A percentile compares a stretch with the other conserved stretches of the same genome.
These are phyloP conservation scores for Ornithorhynchus anatinus DNA, from an alignment of 2,113 vertebrate genomes.

Conservation along the genomic window DNA sequence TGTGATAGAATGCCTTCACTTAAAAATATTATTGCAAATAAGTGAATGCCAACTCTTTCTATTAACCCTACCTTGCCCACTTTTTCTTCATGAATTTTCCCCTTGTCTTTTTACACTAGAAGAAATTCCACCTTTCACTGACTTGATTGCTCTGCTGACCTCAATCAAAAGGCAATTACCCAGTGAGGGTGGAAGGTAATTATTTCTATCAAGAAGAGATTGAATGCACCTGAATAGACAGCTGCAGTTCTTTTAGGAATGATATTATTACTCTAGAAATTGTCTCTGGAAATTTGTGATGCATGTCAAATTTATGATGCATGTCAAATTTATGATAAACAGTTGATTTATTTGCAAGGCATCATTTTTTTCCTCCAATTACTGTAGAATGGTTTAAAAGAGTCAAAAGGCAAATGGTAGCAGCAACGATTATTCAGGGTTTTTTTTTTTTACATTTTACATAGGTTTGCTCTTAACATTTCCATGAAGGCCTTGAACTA, in stretches of 20 bases:
- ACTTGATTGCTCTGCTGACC: constrained; percentile 94
- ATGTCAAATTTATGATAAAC: constrained; percentile 66
- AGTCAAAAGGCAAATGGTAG: no score
- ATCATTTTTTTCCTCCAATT: no score
- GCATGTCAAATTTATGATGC: constrained; percentile 64
- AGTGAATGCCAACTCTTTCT: constrained; percentile 29
- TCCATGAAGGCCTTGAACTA: no score
- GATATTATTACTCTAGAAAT: constrained; percentile 77
- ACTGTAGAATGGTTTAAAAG: no score
- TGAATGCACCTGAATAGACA: constrained; percentile 87
- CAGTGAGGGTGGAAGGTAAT: constrained; percentile 82
- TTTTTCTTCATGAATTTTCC: constrained; percentile 41
- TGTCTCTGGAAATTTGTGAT: constrained; percentile 65
- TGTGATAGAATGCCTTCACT: constrained; percentile 41
- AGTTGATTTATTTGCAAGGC: constrained; percentile 63
- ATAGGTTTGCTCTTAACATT: no score
- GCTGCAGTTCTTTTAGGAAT: constrained; percentile 73
- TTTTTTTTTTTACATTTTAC: no score
- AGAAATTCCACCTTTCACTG: constrained; percentile 78
- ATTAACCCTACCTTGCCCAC: constrained; percentile 43
- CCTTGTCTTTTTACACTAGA: constrained; percentile 58
- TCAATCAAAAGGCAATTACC: constrained; percentile 99
- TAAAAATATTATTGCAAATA: constrained; percentile 43
- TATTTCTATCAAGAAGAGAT: constrained; percentile 83
- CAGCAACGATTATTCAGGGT: no score